phyloP scores from a whole-genome alignment of 2,888 invertebrate genomes.

The Drosophila kambysellisi region DNA sequence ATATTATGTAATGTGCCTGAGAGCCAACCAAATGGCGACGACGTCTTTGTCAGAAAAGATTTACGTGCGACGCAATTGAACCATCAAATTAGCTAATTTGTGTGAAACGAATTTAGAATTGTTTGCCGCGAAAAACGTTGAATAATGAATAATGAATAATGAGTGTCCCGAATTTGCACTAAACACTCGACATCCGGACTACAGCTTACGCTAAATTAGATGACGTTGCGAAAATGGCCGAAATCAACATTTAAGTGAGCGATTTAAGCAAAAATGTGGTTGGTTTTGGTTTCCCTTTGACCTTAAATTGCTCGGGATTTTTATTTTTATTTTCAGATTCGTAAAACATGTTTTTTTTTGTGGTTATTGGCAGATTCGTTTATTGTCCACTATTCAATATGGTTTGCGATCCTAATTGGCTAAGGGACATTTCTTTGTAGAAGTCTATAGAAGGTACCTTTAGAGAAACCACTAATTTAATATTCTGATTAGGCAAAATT shows the following conservation, averaged over 20 bases:
- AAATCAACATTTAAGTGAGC: too few species aligned
- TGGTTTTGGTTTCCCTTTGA: background rate
- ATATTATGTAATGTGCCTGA: background rate
- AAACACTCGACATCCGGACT: background rate
- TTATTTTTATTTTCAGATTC: background rate
- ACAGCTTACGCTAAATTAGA: background rate
- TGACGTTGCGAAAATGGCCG: background rate
- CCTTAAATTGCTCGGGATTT: background rate
- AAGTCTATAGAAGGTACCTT: background rate
- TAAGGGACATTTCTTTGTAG: background rate
- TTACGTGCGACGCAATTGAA: constrained; percentile 32
- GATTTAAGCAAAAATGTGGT: background rate
- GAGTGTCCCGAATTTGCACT: constrained; percentile 84
- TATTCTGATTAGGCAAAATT: too few species aligned
- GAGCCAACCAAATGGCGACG: constrained; percentile 29
- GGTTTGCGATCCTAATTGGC: background rate
- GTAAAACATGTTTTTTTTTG: background rate
- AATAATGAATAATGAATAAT: constrained; percentile 33
- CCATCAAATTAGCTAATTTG: constrained; percentile 60
- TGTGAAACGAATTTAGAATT: constrained; percentile 66
- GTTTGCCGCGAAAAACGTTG: constrained; percentile 30
- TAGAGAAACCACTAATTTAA: background rate
- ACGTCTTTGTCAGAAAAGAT: constrained; percentile 13
- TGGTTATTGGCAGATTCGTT: background rate
- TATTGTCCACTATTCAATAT: background rate